A percentile compares a stretch with the other conserved stretches of the same genome.
Conservation (phyloP, 37 sponge, comb jelly and placozoan species). For the Cliona cf. orientalis region DNA sequence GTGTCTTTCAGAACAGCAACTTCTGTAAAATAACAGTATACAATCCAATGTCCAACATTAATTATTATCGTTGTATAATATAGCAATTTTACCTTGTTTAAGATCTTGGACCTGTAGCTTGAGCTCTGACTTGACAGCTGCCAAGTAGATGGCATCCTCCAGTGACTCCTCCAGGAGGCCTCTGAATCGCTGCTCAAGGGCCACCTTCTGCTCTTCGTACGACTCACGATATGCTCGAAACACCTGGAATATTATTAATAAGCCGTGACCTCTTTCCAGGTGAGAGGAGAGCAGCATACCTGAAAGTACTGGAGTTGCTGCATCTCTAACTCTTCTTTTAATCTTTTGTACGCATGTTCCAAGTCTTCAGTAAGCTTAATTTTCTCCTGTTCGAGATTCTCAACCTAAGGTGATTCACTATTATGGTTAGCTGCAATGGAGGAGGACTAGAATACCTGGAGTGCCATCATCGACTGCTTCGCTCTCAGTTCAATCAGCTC, state of each 20-base stretch:
- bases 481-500: slow-evolving; percentile 3
- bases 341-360: background rate
- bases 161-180: background rate
- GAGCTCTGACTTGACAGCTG: background rate
- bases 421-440: background rate
- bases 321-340: slow-evolving; percentile 3
- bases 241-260: background rate
- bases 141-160: slow-evolving; percentile 2
- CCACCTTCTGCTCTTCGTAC: background rate
- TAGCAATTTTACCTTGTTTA: background rate
- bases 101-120: background rate
- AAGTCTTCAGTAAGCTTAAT: background rate
- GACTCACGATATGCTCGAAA: slow-evolving; percentile 1
- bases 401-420: background rate
- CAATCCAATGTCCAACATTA: background rate
- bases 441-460: slow-evolving; percentile 7
- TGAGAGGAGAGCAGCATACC: background rate
- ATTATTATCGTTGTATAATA: too few species aligned
- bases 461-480: background rate
- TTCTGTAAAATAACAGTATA: background rate
- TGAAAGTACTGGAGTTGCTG: slow-evolving; percentile 3
- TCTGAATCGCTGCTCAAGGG: slow-evolving; percentile 1
- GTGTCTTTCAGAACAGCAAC: background rate
- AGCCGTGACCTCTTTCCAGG: background rate
- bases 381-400: slow-evolving; percentile 7